Evolutionary conservation across 2,888 invertebrate genomes (phyloP), one percentile per base, ranked within the genome.

Genomic region (Drosophila melanocephala): DNA sequence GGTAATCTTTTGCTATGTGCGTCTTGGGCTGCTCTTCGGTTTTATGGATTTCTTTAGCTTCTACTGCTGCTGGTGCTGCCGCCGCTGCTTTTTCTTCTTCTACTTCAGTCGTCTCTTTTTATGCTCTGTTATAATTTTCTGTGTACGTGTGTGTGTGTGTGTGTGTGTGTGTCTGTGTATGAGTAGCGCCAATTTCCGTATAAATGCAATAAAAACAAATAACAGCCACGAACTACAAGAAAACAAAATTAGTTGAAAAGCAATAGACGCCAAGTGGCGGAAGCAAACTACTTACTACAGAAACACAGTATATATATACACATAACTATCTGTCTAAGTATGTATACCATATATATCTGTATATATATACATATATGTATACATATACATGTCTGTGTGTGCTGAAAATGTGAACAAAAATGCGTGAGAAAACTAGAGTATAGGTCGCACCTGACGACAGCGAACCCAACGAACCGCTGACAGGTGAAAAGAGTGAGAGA

Each of bases 131-230:
- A 78, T 79, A 81, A 79, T 73, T 71, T 78, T 72, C 65, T 59
- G 44, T 51, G 59, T 51, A n/a, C 33, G 32, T n/a, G 14, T 32
- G 58, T 52, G 62, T 16, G 10, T 33, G 56, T 42, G 64, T 52
- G 33, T 19, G 53, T 63, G 52, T 61, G 52, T n/a, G 33, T n/a
- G 39, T 59, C 53, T 68, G 72, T 67, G 67, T 57, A 70, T 72
- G 74, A 47, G 76, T 37, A 84, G 87, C 91, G 90, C 91, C 91
- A 91, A 91, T 87, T 87, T 91, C 87, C 87, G 89, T 87, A 91
- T 87, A 91, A 87, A 89, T 91, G 90, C 91, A 87, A 91, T 87
- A 91, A 90, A 87, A 87, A 84, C 82, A 87, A 91, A 89, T 87
- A 89, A 90, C 85, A 80, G 84, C 89, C 78, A 65, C 88, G 69